phyloP scores from a whole-genome alignment of 2,888 invertebrate species.

The Eledone cirrhosa region DNA sequence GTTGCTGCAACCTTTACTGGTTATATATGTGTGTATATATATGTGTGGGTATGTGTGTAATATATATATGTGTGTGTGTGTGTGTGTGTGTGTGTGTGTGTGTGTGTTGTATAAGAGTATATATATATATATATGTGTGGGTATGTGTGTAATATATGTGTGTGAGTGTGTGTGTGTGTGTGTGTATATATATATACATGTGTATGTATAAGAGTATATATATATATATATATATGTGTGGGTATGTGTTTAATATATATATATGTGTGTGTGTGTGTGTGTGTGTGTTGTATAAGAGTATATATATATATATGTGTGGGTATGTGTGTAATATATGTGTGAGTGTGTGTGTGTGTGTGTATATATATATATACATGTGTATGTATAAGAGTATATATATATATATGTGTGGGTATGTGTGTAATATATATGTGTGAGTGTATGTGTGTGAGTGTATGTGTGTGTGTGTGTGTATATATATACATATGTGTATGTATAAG shows the following conservation, averaged over 20 bases:
- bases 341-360: background rate
- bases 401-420: too few relatives aligned
- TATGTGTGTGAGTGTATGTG: background rate
- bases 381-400: too few relatives aligned
- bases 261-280: background rate
- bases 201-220: background rate
- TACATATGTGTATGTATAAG: too few relatives aligned
- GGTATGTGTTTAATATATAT: background rate
- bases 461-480: too few relatives aligned
- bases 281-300: background rate
- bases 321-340: background rate
- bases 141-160: background rate
- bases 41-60: background rate
- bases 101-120: background rate
- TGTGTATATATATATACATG: background rate
- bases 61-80: background rate
- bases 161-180: background rate
- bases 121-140: background rate
- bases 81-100: background rate
- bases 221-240: background rate
- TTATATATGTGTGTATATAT: background rate
- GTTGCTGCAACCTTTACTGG: background rate
- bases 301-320: background rate
- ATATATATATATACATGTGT: too few relatives aligned
- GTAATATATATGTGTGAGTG: too few relatives aligned